Base-by-base conservation (phyloP, 2,113 vertebrate genomes). In the Protobothrops flavoviridis region DNA sequence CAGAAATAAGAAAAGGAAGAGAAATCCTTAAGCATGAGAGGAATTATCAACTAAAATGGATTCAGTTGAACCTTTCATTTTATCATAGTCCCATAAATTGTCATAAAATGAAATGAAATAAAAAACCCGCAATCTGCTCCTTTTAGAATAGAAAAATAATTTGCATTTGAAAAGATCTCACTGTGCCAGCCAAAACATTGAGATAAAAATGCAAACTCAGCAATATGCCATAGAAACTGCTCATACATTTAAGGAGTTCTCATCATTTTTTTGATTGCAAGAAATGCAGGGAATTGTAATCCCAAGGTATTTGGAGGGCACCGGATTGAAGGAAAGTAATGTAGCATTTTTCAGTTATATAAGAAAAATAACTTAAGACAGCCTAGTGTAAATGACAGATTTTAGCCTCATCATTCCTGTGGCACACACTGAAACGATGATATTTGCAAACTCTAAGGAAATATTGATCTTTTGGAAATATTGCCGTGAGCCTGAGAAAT, bases 41-140 rank as follows among this genome's bases (percentile, higher is more conserved):
- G 94, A 93, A 95, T 96, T 97, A 97, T 97, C 95, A 95, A 91
- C 92, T 92, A 88, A 95, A 97, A 95, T 96, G 95, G 94, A 97
- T 97, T 97, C 96, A 96, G 96, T 94, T 92, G 81, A 96, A 96
- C 95, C 94, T 96, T 97, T 97, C 97, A 95, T 97, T 97, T 97
- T 97, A 90, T 96, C 96, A 94, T 94, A 96, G 93, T 96, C 95
- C 91, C 93, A 96, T 96, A 97, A 97, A 96, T 95, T 97, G 95
- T 96, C 94, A 95, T 96, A 96, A 95, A 94, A 69, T 95, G 64
- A 94, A 97, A 95, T 96, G 97, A 95, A 94, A 64, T 64, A 94
- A 96, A 97, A 94, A 94, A 94, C 95, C 95, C 91, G 90, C 89
- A 95, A 96, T 97, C 95, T 95, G 90, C 95, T 81, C 33, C 96